These are phyloP conservation scores for Odocoileus hemionus DNA, from an alignment of 2,113 vertebrate genomes.

Conservation along the genomic window DNA sequence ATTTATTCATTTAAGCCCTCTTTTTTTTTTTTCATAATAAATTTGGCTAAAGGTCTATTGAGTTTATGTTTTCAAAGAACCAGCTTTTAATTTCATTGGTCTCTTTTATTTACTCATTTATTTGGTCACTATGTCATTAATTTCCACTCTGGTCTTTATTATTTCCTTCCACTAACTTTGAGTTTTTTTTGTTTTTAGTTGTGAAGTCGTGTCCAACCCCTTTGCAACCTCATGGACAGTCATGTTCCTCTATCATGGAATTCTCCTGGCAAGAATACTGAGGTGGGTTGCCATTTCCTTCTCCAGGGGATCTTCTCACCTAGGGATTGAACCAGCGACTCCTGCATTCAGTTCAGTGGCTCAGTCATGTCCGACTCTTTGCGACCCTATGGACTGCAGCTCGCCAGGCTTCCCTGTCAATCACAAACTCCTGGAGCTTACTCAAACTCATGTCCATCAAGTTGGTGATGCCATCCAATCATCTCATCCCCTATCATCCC, in stretches of 20 bases:
- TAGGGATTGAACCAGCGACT: accelerated
- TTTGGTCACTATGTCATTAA: not conserved
- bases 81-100: not conserved
- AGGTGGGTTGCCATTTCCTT: too few relatives aligned
- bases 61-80: not conserved
- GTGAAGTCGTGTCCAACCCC: too few relatives aligned
- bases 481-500: not conserved
- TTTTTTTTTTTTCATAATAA: not conserved
- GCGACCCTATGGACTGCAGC: not conserved
- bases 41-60: not conserved
- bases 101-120: not conserved
- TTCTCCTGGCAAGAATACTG: too few relatives aligned
- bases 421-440: not conserved
- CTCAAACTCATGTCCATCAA: not conserved
- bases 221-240: too few relatives aligned
- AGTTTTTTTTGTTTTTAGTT: too few relatives aligned
- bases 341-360: too few relatives aligned
- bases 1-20: not conserved
- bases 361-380: not conserved
- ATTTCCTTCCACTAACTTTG: not conserved
- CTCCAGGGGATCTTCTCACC: not conserved
- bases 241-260: too few relatives aligned
- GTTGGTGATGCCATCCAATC: not conserved
- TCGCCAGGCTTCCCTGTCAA: not conserved
- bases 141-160: not conserved